phyloP scores from a whole-genome alignment of 2,797 vertebrate genomes.

The Peromyscus nudipes region DNA sequence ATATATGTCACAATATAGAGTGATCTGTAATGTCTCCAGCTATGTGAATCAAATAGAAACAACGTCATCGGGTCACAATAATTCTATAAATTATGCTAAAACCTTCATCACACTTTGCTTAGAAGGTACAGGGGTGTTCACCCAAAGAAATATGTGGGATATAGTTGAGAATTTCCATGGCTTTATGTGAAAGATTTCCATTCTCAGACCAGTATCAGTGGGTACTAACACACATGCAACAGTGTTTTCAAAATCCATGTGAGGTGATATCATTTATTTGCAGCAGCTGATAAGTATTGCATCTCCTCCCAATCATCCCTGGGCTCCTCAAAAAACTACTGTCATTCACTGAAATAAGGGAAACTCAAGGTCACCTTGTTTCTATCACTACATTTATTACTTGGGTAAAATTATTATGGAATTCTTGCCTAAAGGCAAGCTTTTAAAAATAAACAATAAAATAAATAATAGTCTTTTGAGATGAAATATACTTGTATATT shows the following conservation, averaged over 20 bases:
- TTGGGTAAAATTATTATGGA: background rate
- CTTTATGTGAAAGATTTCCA: conserved; percentile 32
- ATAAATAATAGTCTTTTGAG: conserved; percentile 58
- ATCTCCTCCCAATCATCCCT: background rate
- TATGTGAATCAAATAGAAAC: conserved; percentile 68
- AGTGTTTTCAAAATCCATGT: background rate
- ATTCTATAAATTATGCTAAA: conserved; percentile 66
- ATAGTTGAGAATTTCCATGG: background rate
- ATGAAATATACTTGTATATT: conserved; percentile 52
- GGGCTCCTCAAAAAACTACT: background rate
- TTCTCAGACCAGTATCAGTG: background rate
- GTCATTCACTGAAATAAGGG: background rate
- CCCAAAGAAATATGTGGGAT: conserved; percentile 24
- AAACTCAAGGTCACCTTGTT: background rate
- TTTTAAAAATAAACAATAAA: conserved; percentile 47
- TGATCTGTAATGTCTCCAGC: conserved; percentile 58
- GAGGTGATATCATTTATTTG: background rate
- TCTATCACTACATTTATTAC: conserved; percentile 6
- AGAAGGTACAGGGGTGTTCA: conserved; percentile 14
- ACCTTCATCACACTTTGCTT: conserved; percentile 51
- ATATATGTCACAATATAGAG: conserved; percentile 60
- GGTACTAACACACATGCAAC: background rate
- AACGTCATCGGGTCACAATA: conserved; percentile 2
- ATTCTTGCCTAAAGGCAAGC: conserved; percentile 22
- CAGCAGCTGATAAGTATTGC: background rate